A percentile compares a stretch with the other conserved stretches of the same genome.
These are phyloP conservation scores for Pelobates fuscus DNA, from an alignment of 2,113 vertebrate genomes.

Conservation along the genomic window DNA sequence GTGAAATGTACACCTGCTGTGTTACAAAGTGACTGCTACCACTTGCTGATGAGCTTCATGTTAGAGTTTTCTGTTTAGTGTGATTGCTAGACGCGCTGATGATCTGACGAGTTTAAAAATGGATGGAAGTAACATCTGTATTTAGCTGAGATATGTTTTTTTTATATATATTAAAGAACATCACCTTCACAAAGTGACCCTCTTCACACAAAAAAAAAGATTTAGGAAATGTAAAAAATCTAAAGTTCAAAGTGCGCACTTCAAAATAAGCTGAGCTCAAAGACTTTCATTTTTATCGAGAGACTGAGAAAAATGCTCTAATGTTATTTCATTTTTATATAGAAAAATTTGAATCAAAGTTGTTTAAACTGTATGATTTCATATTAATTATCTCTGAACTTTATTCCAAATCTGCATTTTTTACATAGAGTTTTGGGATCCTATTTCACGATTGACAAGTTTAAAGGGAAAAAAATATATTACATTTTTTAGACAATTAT, in stretches of 20 bases:
- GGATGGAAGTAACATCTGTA: constrained; percentile 8
- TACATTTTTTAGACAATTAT: too few species aligned
- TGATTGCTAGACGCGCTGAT: constrained; percentile 16
- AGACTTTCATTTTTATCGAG: not conserved
- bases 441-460: too few species aligned
- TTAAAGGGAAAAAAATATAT: too few species aligned
- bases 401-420: too few species aligned
- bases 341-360: too few species aligned
- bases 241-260: not conserved
- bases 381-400: too few species aligned
- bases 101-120: constrained; percentile 7
- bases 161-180: constrained; percentile 6
- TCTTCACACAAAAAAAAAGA: not conserved
- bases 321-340: too few species aligned
- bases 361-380: too few species aligned
- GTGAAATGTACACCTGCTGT: constrained; percentile 44
- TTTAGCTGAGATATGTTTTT: not conserved
- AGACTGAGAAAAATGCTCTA: too few species aligned
- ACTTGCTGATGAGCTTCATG: constrained; percentile 38
- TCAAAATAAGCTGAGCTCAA: not conserved
- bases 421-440: too few species aligned
- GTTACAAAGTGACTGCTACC: constrained; percentile 39
- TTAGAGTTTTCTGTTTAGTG: constrained; percentile 30
- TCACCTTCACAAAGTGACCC: constrained; percentile 6
- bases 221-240: not conserved